A percentile compares a stretch with the other conserved stretches of the same genome.
Conservation (phyloP, 2,113 vertebrate species). For the Elanoides forficatus region DNA sequence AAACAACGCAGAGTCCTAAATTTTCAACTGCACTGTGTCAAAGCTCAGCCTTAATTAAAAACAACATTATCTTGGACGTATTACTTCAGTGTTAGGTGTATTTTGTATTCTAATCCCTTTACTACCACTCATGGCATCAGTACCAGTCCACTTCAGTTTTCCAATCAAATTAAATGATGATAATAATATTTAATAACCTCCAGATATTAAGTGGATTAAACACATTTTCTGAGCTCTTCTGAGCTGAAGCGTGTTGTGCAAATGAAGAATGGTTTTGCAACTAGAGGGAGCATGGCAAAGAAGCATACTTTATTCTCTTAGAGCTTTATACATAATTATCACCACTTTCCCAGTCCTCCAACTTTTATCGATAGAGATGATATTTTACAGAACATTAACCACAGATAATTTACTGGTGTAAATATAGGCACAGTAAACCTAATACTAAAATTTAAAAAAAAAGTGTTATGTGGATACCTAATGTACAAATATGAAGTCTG, state of each 20-base stretch:
- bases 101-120: not conserved
- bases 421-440: not conserved
- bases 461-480: not conserved
- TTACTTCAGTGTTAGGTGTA: not conserved
- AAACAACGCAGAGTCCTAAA: not conserved
- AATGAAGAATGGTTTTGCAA: not conserved
- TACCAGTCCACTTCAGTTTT: not conserved
- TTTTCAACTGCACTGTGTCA: not conserved
- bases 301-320: not conserved
- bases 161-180: not conserved
- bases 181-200: not conserved
- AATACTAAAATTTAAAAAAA: not conserved
- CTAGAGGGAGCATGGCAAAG: not conserved
- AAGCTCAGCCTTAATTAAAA: conserved; percentile 2
- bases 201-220: not conserved
- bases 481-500: not conserved
- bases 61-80: not conserved
- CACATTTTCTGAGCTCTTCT: not conserved
- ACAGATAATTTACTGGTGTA: not conserved
- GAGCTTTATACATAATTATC: not conserved
- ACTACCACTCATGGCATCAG: not conserved
- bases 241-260: not conserved
- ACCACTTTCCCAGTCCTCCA: not conserved
- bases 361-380: not conserved
- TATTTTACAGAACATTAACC: not conserved